Evolutionary conservation across 2,797 vertebrate species (phyloP).

Genomic region (Loris lydekkerianus): DNA sequence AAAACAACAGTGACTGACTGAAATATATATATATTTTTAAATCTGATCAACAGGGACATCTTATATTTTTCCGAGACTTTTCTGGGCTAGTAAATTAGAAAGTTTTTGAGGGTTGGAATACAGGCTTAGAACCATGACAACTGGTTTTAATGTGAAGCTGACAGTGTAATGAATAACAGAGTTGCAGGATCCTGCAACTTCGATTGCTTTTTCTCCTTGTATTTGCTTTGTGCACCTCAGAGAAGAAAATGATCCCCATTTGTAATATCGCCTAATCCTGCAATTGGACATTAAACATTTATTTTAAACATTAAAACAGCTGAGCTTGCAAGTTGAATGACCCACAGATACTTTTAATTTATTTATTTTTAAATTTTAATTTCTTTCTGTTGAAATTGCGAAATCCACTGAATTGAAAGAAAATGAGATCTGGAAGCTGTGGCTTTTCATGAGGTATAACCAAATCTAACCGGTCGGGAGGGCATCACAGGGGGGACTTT

Average conservation of each 20-base stretch:
- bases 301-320: constrained; percentile 55
- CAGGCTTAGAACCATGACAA: neutral
- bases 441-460: constrained; percentile 67
- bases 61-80: constrained; percentile 14
- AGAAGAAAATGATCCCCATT: constrained; percentile 56
- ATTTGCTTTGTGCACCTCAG: constrained; percentile 62
- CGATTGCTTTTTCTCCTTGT: constrained; percentile 51
- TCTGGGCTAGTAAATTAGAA: constrained; percentile 2
- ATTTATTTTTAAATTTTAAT: constrained; percentile 71
- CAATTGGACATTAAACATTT: constrained; percentile 62
- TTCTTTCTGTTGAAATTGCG: constrained; percentile 66
- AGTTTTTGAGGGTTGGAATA: neutral
- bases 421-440: constrained; percentile 42
- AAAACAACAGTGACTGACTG: neutral
- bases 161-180: constrained; percentile 33
- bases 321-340: constrained; percentile 45
- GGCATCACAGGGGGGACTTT: neutral
- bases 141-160: neutral
- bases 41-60: neutral
- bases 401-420: constrained; percentile 43
- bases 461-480: constrained; percentile 33
- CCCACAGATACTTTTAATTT: constrained; percentile 58
- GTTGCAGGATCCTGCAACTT: neutral
- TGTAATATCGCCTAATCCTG: constrained; percentile 55
- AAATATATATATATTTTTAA: neutral